Evolutionary conservation across 64 coral and sea anemone species (phyloP).

Genomic region (Montipora sp.): DNA sequence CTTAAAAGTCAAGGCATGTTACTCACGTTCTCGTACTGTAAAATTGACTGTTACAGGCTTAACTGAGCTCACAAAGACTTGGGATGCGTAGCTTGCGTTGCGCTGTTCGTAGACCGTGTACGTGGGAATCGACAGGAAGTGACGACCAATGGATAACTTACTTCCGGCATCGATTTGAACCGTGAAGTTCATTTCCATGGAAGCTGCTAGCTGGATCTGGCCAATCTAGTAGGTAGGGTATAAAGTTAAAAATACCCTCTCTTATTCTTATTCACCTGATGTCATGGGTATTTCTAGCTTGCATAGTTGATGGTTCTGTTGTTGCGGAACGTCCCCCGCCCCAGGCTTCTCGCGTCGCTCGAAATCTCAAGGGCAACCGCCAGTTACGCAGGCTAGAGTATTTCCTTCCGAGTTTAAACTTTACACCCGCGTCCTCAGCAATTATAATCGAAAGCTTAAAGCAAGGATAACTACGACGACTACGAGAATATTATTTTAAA

Average conservation of each 20-base stretch:
- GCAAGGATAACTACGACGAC: no score
- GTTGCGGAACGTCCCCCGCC: no score
- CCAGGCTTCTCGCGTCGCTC: no score
- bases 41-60: constrained; percentile 24
- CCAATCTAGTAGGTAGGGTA: not conserved
- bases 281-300: no score
- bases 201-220: not conserved
- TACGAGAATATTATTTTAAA: no score
- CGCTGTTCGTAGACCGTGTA: constrained; percentile 4
- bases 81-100: not conserved
- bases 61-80: constrained; percentile 20
- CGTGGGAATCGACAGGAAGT: constrained; percentile 28
- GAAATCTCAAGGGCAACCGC: no score
- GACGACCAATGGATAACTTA: not conserved
- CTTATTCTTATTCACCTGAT: no score
- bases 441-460: no score
- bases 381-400: no score
- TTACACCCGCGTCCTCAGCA: no score
- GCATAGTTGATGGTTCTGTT: no score
- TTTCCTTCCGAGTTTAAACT: no score
- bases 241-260: not conserved
- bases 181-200: constrained; percentile 24
- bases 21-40: constrained; percentile 19
- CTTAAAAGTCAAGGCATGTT: not conserved
- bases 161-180: constrained; percentile 31